Evolutionary conservation across 2,888 invertebrate genomes (phyloP).

Genomic region (Serrognathus titanus): DNA sequence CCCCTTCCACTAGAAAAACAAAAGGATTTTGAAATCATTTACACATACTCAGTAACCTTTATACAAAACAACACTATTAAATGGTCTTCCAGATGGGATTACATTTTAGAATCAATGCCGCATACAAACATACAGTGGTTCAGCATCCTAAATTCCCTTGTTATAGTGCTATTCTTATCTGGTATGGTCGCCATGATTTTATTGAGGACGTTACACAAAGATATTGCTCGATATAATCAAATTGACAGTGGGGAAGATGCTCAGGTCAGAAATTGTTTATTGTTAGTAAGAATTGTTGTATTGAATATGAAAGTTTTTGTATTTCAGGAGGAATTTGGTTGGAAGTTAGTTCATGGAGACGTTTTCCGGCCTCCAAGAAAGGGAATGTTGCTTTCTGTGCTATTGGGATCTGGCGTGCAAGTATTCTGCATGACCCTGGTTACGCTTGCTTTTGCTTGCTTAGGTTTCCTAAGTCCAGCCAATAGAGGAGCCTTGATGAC

Average conservation of each 20-base stretch:
- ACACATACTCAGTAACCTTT: slow-evolving; percentile 86
- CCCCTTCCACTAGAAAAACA: slow-evolving; percentile 54
- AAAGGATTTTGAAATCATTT: slow-evolving; percentile 63
- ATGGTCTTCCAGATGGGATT: slow-evolving; percentile 99
- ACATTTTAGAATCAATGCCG: slow-evolving; percentile 90
- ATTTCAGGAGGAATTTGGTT: slow-evolving; percentile 85
- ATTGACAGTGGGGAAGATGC: slow-evolving; percentile 84
- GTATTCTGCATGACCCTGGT: slow-evolving; percentile 94
- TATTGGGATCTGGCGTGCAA: slow-evolving; percentile 96
- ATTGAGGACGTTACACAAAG: slow-evolving; percentile 93
- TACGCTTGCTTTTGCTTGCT: slow-evolving; percentile 96
- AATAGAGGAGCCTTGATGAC: slow-evolving; percentile 99
- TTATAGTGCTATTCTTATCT: slow-evolving; percentile 93
- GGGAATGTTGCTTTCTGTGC: slow-evolving; percentile 93
- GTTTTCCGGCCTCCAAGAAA: slow-evolving; percentile 95
- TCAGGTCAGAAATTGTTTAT: slow-evolving; percentile 66
- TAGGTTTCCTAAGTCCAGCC: slow-evolving; percentile 97
- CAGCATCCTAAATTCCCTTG: slow-evolving; percentile 94
- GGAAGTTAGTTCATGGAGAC: slow-evolving; percentile 98
- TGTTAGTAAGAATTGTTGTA: not conserved
- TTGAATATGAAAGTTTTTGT: not conserved
- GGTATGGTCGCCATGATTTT: slow-evolving; percentile 99
- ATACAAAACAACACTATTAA: slow-evolving; percentile 78
- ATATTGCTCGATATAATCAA: slow-evolving; percentile 98
- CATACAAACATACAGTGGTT: slow-evolving; percentile 99